Evolutionary conservation across 2,888 invertebrate genomes (phyloP), one percentile per base, ranked within the genome.

Genomic region (Candidula unifasciata): DNA sequence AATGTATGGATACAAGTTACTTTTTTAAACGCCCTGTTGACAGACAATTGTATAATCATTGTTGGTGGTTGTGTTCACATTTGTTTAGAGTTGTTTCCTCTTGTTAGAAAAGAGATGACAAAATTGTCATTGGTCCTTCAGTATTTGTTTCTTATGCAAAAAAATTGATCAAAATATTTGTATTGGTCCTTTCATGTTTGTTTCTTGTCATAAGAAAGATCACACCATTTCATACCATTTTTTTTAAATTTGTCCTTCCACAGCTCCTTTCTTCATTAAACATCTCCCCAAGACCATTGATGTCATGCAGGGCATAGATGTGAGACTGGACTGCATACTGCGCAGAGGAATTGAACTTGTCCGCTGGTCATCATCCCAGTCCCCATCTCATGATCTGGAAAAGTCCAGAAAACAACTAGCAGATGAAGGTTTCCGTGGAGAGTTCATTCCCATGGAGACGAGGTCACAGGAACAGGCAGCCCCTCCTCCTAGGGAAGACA

Each of bases 281-380:
- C 91, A 91, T 78, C 88, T 92, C 68, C 91, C 92, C 44, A 89
- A 86, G 16, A 90, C 91, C 71, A 89, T 92, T 52, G 92, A 92
- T 74, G 91, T 91, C 54, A 90, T 91, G 89, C 90, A 91, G 82
- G 93, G 93, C 33, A 90, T 89, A 69, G 91, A 92, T 82, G 88
- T 92, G 35, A 90, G 91, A 74, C 89, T 93, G 81, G 90, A 91
- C 85, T 98, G 98, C 93, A 97, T 97, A 94, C 97, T 98, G 33
- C 96, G 97, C 83, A 94, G 90, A n/a, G 89, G 90, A 37, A 87
- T 90, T 16, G 90, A 90, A 69, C 87, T 90, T 54, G 86, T 91
- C 30, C 89, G 90, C 57, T 88, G 87, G 88, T 88, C 89, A 73
- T 88, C 89, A 82, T 79, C 78, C 3, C 71, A 35, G 24, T 60